A percentile compares a stretch with the other conserved stretches of the same genome.
Conservation (phyloP, 1,140 invertebrate species). For the Tetraneura akinire region DNA sequence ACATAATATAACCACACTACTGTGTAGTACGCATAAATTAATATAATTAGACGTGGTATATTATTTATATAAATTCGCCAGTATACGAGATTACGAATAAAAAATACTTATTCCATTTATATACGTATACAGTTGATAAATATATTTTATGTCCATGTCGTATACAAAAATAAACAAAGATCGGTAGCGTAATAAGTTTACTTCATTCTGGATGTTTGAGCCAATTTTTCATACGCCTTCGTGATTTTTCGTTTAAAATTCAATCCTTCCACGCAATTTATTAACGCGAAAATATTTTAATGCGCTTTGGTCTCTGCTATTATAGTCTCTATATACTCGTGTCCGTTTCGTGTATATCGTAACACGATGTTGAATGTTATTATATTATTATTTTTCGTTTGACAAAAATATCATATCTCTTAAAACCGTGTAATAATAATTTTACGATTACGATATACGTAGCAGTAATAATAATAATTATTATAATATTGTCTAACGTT, state of each 20-base stretch:
- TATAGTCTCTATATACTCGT: too few species aligned
- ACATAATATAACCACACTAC: too few species aligned
- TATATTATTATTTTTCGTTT: constrained; percentile 4
- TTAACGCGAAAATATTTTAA: not conserved
- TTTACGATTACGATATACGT: not conserved
- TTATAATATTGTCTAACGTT: not conserved
- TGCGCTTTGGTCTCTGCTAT: not conserved
- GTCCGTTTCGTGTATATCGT: not conserved
- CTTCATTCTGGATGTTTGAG: not conserved
- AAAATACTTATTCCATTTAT: not conserved
- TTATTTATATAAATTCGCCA: not conserved
- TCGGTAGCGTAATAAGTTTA: not conserved
- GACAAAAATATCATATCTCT: not conserved
- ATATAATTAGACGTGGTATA: too few species aligned
- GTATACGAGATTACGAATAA: not conserved
- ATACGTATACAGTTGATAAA: not conserved
- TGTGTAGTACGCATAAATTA: too few species aligned
- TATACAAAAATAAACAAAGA: constrained; percentile 25
- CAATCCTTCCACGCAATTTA: constrained; percentile 4
- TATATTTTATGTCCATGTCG: not conserved
- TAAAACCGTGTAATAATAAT: not conserved
- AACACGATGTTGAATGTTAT: not conserved
- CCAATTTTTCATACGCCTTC: constrained; percentile 10
- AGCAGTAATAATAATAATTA: too few species aligned
- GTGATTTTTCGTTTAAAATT: constrained; percentile 17